phyloP scores from a whole-genome alignment of 2,113 vertebrate species.

The Chaetodon trifascialis region DNA sequence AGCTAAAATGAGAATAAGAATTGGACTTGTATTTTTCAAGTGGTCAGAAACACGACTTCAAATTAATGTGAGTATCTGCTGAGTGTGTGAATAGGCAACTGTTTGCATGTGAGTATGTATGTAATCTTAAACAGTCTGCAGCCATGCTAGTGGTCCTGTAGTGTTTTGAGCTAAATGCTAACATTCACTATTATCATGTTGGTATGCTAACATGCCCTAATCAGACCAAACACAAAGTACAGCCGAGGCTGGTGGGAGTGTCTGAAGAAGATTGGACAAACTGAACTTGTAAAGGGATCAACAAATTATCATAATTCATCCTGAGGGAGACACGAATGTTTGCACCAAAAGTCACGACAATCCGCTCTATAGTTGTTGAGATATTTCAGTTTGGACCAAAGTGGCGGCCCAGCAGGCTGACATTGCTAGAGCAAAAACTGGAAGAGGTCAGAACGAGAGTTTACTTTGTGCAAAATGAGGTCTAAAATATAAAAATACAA shows the following conservation, averaged over 20 bases:
- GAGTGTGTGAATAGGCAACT: neutral
- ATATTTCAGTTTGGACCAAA: neutral
- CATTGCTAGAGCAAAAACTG: too few species aligned
- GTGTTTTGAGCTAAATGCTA: neutral
- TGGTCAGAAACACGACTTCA: neutral
- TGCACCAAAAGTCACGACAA: neutral
- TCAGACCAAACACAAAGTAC: neutral
- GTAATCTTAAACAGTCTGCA: too few species aligned
- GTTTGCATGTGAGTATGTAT: neutral
- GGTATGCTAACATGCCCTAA: too few species aligned
- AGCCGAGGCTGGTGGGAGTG: neutral
- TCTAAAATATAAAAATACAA: neutral
- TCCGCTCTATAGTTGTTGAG: neutral
- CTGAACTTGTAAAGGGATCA: neutral
- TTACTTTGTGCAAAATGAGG: neutral
- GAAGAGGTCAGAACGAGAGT: neutral
- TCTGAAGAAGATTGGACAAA: neutral
- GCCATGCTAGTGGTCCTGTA: too few species aligned
- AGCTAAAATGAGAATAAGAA: neutral
- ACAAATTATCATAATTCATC: neutral
- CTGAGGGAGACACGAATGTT: neutral
- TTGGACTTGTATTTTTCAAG: neutral
- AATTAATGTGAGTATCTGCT: neutral
- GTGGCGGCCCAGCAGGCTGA: neutral
- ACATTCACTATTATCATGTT: neutral